Percentiles rank a stretch among this genome's conserved stretches.
Evolutionary conservation across 2,888 invertebrate species (phyloP).

Genomic region (Cephus nigrinus): DNA sequence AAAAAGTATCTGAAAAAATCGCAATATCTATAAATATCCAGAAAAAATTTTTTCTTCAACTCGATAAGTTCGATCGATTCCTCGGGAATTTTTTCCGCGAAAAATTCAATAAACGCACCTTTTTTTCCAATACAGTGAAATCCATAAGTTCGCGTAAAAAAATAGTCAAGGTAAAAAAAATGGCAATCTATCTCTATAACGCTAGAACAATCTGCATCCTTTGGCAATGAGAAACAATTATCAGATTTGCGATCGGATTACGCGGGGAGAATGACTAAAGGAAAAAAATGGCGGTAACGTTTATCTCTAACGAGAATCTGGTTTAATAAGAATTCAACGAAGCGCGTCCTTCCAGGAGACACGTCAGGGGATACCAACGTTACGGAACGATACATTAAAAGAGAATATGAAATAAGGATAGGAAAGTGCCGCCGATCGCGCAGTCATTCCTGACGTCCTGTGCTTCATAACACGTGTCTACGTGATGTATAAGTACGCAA

Average conservation of each 20-base stretch:
- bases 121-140: no score
- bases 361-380: not conserved
- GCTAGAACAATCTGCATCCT: not conserved
- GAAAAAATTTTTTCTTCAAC: no score
- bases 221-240: not conserved
- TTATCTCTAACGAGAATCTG: not conserved
- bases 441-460: not conserved
- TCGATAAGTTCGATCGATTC: no score
- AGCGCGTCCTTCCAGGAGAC: not conserved
- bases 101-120: no score
- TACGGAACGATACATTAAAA: not conserved
- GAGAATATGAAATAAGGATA: not conserved
- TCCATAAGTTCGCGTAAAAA: no score
- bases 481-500: not conserved
- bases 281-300: not conserved
- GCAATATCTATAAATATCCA: no score
- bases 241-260: not conserved
- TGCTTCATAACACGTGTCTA: not conserved
- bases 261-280: not conserved
- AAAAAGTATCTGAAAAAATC: no score
- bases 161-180: not conserved
- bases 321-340: not conserved
- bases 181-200: not conserved
- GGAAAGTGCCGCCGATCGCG: not conserved
- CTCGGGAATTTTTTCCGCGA: no score